Conservation (phyloP, 2,888 invertebrate species). For the Cheilosia grossa region DNA sequence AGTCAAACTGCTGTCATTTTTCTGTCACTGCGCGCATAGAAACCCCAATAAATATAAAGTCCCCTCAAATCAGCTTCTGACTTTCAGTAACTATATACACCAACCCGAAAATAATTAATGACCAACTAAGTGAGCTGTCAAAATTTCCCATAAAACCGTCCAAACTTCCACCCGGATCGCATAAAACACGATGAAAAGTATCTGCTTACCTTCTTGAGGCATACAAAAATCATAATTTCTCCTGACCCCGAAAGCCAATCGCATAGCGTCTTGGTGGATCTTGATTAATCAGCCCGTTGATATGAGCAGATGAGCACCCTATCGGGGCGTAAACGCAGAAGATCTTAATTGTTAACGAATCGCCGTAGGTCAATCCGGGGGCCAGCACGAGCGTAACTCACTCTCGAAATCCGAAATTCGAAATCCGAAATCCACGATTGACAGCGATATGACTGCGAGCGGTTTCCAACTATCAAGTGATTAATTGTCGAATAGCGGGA, state of each 20-base stretch:
- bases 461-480: conserved; percentile 37
- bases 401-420: conserved; percentile 14
- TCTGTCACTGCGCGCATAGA: not conserved
- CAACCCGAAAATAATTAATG: conserved; percentile 1
- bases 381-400: conserved; percentile 52
- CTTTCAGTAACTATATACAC: conserved; percentile 9
- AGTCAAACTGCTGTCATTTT: conserved; percentile 28
- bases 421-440: conserved; percentile 37
- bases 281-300: conserved; percentile 57
- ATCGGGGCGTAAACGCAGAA: conserved; percentile 42
- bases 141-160: conserved; percentile 36
- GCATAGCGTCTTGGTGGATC: conserved; percentile 24
- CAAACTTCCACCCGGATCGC: conserved; percentile 21
- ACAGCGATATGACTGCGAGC: conserved; percentile 64
- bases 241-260: conserved; percentile 37
- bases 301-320: conserved; percentile 13
- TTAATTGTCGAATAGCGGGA: conserved; percentile 55
- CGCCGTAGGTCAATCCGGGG: conserved; percentile 48
- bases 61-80: conserved; percentile 21
- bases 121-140: conserved; percentile 38
- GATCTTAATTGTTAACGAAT: conserved; percentile 64
- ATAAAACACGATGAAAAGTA: conserved; percentile 33
- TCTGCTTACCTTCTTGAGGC: conserved; percentile 41
- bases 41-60: conserved; percentile 7
- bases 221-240: conserved; percentile 45